Conservation (phyloP, 2,113 vertebrate species). For the Sula dactylatra region DNA sequence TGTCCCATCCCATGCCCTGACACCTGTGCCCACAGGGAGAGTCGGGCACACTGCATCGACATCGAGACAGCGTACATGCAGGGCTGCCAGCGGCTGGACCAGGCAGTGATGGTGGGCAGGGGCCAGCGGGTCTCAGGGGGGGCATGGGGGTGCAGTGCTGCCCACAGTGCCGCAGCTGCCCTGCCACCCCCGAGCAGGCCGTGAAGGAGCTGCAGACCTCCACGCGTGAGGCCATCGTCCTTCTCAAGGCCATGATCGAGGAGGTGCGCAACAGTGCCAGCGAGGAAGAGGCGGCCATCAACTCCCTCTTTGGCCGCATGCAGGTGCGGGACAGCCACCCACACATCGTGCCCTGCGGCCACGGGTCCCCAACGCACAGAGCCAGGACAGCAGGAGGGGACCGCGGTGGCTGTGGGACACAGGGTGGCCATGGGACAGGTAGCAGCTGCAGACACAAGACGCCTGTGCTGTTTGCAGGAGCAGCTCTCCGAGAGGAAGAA, state of each 20-base stretch:
- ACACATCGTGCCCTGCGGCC: accelerated
- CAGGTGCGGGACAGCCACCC: conserved; percentile 70
- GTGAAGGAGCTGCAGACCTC: conserved; percentile 93
- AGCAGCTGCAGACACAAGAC: background rate
- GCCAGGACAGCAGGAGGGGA: background rate
- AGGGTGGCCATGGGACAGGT: accelerated
- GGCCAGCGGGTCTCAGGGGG: accelerated
- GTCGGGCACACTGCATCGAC: conserved; percentile 91
- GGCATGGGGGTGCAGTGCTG: accelerated
- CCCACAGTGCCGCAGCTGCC: accelerated
- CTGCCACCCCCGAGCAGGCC: conserved; percentile 55
- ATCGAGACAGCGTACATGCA: conserved; percentile 91
- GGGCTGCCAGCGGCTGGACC: conserved; percentile 92
- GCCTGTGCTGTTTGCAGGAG: conserved; percentile 72
- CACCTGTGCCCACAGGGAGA: conserved; percentile 74
- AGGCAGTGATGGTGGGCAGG: conserved; percentile 86
- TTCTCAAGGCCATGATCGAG: conserved; percentile 90
- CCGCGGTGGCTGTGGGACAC: background rate
- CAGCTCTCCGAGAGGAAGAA: conserved; percentile 87
- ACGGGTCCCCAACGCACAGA: accelerated
- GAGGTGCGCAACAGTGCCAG: conserved; percentile 88
- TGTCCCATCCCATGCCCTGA: accelerated
- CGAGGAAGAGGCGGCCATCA: conserved; percentile 88
- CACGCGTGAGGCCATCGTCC: conserved; percentile 83
- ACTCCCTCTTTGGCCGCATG: conserved; percentile 85